Evolutionary conservation across 2,888 invertebrate genomes (phyloP), one percentile per base, ranked within the genome.

Genomic region (Caenorhabditis virilis): DNA sequence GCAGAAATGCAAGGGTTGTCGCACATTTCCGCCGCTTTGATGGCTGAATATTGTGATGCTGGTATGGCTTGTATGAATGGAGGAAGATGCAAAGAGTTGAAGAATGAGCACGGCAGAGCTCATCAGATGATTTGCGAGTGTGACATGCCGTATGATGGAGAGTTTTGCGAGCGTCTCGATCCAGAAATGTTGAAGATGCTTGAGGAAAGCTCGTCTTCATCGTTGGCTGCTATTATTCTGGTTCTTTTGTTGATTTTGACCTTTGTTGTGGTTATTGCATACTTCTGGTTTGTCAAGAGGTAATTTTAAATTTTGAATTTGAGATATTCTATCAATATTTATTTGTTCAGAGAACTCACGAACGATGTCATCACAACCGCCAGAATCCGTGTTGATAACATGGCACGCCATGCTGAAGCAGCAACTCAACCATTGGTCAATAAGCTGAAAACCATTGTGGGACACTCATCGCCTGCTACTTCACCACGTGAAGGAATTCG

Each of bases 31-130:
- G 20, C 60, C n/a, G 59, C 62, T 16, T 30, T 67, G 38, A 67
- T 67, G 67, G 23, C 46, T 22, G 62, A 67, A 18, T 63, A 67
- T 49, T 67, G 67, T 36, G 52, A 55, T 22, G 52, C 52, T 18
- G 54, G 53, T 5, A 43, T 53, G 2, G 68, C 46, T 2, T 68
- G 68, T 41, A 18, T 45, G 46, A 63, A 68, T 38, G 68, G 63
- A 27, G 68, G 68, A 35, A 23, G 35, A 3, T 68, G 68, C 35
- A 42, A 45, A 7, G 55, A 68, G 15, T 36, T 59, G 7, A 33
- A 16, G 1, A 68, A 68, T 33, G 59, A 51, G 22, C 52, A 59
- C 25, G 68, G 63, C 16, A 39, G 63, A 38, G 20, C 54, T 2
- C 53, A 64, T n/a, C 46, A 52, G 2, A 49, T 60, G 25, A 48